Evolutionary conservation across 1,140 invertebrate genomes (phyloP), one percentile per base, ranked within the genome.

Genomic region (Varroa destructor): DNA sequence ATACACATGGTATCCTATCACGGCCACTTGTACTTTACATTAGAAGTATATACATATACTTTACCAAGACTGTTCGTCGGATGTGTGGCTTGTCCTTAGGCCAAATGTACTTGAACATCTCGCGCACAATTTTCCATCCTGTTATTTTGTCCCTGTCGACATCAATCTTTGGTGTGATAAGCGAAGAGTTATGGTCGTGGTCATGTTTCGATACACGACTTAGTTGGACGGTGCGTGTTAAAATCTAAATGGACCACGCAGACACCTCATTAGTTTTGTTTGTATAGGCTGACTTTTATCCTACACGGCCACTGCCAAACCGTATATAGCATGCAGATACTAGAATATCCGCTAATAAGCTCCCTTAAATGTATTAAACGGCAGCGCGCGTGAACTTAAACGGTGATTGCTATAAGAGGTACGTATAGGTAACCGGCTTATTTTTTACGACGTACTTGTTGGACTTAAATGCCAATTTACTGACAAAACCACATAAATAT

Each of bases 101-200:
- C 96, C 96, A 99, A 73, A 98, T 89, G 82, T 97, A 94, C 56
- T 84, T 82, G 75, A 93, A 78, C 89, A 99, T 93, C 61, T 87
- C 86, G 74, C 84, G 84, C 1, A 96, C 77, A 87, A 99, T 95
- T 75, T 95, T 86, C 74, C 80, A 79, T 36, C 85, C 85, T 1
- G 85, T 86, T 36, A 94, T 86, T n/a, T 76, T 71, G 56, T 80
- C 75, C 56, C 75, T 74, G 36, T 72, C 71, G 37, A 67, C 61
- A 40, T 37, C 61, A 37, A 67, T 40, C 36, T 67, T 67, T 10
- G 71, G 55, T 8, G 25, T 12, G 40, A 71, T 55, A 40, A 54
- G 42, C 1, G 51, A 71, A 55, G 43, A 54, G 25, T 71, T 37
- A 42, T 42, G 12, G 14, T 46, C 51, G 14, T 55, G 40, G 51